Base-by-base conservation (phyloP, 2,797 vertebrate genomes). In the Lacerta bilineata region DNA sequence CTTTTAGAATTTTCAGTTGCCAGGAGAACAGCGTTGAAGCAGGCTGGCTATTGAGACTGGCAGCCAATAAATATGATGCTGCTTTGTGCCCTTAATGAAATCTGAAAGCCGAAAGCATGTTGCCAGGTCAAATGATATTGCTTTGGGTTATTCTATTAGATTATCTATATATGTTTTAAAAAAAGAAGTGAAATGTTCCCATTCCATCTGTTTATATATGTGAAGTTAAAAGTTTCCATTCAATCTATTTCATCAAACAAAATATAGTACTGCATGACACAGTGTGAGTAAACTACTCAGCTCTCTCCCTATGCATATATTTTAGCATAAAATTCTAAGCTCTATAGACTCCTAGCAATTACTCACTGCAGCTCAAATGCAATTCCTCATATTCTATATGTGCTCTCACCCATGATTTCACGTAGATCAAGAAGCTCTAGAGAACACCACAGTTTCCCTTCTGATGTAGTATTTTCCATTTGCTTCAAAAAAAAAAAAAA, bases 31-130 rank as follows among this genome's bases (percentile, higher is more conserved):
- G 43, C 7, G 27, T 79, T 50, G 77, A 29, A 25, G 55, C 55
- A 36, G 17, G 55, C n/a, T 33, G 29, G 78, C 78, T 33, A 39
- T 80, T 61, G 55, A 55, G 55, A 80, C 79, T 23, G 55, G 79
- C 79, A 64, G 33, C 10, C 79, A 61, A 80, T 80, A 80, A 80
- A 80, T 80, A 80, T 8, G n/a, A 39, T 36, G 6, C 79, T 80
- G 55, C 33, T 80, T 33, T 33, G 23, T 33, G 79, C 55, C 64
- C 8, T n/a, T 61, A 39, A 61, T 61, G 79, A 80, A 36, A 61
- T 33, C 55, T 80, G 55, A 33, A 39, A 61, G 79, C 55, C 33
- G 13, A 61, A 80, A 64, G 55, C 79, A 64, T 61, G 18, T 80
- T 80, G 79, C 36, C 33, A 80, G 17, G 61, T 36, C 79, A 64